A percentile compares a stretch with the other conserved stretches of the same genome.
These are phyloP conservation scores for Xylocampa areola DNA, from an alignment of 2,888 invertebrate genomes.

Conservation along the genomic window DNA sequence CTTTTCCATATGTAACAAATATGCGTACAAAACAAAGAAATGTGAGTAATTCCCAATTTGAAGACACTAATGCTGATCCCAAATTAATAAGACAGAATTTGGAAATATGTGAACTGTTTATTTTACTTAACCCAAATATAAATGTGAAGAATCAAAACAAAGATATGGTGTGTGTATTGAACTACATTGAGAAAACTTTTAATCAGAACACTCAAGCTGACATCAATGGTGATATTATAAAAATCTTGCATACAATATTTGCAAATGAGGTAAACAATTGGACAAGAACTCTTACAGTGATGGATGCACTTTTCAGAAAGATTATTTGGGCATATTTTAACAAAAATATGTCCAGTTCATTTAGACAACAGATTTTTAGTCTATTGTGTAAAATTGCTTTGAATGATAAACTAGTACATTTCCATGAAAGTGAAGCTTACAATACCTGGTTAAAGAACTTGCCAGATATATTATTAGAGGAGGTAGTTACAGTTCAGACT, in stretches of 20 bases:
- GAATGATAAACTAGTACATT: conserved; percentile 78
- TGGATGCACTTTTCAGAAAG: conserved; percentile 78
- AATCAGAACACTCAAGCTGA: conserved; percentile 68
- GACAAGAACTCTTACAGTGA: conserved; percentile 74
- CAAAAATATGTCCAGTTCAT: conserved; percentile 65
- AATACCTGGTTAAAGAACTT: conserved; percentile 87
- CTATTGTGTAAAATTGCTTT: conserved; percentile 83
- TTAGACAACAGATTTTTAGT: conserved; percentile 80
- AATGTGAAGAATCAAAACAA: conserved; percentile 75
- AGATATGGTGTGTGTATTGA: conserved; percentile 79
- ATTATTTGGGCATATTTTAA: conserved; percentile 80
- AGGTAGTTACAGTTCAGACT: conserved; percentile 84
- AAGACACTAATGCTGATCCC: conserved; percentile 77
- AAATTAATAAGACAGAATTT: conserved; percentile 79
- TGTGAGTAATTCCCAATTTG: conserved; percentile 61
- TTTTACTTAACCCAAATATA: conserved; percentile 81
- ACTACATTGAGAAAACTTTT: conserved; percentile 87
- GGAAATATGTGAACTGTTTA: conserved; percentile 84
- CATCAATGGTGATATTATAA: conserved; percentile 71
- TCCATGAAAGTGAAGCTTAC: conserved; percentile 80
- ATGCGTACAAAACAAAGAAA: conserved; percentile 73
- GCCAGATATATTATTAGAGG: conserved; percentile 89
- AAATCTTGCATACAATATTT: conserved; percentile 77
- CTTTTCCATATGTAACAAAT: conserved; percentile 90
- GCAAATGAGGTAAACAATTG: conserved; percentile 76